Percentiles rank a stretch among this genome's conserved stretches.
Conservation (phyloP, 2,113 vertebrate species). For the Seriola rivoliana region DNA sequence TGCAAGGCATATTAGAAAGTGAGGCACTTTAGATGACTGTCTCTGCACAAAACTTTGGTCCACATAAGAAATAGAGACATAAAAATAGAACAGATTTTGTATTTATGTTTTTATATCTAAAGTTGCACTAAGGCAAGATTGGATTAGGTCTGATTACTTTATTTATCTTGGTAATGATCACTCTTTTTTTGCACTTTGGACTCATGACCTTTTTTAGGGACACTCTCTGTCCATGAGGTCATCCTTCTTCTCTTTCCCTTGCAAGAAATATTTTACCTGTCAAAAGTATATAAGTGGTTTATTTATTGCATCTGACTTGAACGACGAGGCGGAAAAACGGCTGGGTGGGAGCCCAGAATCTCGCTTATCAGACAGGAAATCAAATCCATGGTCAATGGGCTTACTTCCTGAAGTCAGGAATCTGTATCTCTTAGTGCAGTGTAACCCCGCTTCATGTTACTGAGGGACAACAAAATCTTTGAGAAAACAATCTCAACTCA, state of each 20-base stretch:
- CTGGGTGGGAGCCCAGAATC: not conserved
- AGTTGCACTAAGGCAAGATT: not conserved
- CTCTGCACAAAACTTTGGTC: too few relatives aligned
- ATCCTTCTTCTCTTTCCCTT: not conserved
- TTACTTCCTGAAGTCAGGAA: slow-evolving; percentile 42
- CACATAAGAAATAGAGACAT: too few relatives aligned
- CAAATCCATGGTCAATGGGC: not conserved
- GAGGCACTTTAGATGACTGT: too few relatives aligned
- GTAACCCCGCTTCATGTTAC: not conserved
- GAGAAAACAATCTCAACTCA: not conserved
- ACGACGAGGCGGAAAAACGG: not conserved
- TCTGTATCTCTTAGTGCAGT: not conserved
- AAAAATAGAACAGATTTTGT: too few relatives aligned
- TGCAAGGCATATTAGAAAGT: too few relatives aligned
- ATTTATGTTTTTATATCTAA: not conserved
- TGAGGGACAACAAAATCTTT: not conserved
- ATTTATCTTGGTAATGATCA: not conserved
- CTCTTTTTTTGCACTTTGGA: not conserved
- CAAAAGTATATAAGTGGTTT: not conserved
- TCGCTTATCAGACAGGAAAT: slow-evolving; percentile 53
- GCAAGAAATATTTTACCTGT: slow-evolving; percentile 14
- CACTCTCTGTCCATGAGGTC: not conserved
- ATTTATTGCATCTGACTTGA: slow-evolving; percentile 5
- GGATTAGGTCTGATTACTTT: not conserved
- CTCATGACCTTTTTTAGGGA: not conserved